Base-by-base conservation (phyloP, 2,797 vertebrate species). In the Pogonophryne albipinna region DNA sequence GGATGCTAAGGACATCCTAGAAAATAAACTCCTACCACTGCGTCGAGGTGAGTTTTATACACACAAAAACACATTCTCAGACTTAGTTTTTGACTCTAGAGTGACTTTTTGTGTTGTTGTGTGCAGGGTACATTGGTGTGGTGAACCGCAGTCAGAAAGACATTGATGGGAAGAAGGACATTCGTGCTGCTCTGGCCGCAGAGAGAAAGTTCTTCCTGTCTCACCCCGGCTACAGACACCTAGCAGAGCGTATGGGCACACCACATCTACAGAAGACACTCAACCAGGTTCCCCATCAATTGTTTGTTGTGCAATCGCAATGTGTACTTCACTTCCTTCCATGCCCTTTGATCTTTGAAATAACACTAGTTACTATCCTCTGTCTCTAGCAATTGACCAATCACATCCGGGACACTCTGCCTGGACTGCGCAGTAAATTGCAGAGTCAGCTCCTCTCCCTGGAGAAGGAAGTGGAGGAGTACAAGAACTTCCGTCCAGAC, bases 101-200 rank as follows among this genome's bases (percentile, higher is more conserved):
- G 2, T 64, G 10, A 76, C 38, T 55, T 0, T 52, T 41, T 70
- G 34, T 58, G 34, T 51, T 53, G 15, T 19, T 74, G 10, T 74
- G 10, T 60, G 14, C 79, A 99, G 98, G 98, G 45, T 99, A 99
- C 76, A 96, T 99, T 46, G 98, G 98, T 1, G 98, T 99, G 50
- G 98, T 99, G 71, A 99, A 99, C 92, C 96, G 98, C 76, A 99
- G 98, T 90, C 98, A 99, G 93, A 99, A 99, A 87, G 98, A 99
- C 87, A 99, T 99, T 0, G 98, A 99, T 79, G 98, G 98, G 23
- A 98, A 94, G 88, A 99, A 99, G 90, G 98, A 99, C 89, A 99
- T 99, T 78, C 95, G 96, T 0, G 95, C 93, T 4, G 98, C 98
- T 8, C 79, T 98, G 89, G 96, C 94, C 0, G 98, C 97, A 3